Base-by-base conservation (phyloP, 2,888 invertebrate genomes). In the Conistra vaccinii region DNA sequence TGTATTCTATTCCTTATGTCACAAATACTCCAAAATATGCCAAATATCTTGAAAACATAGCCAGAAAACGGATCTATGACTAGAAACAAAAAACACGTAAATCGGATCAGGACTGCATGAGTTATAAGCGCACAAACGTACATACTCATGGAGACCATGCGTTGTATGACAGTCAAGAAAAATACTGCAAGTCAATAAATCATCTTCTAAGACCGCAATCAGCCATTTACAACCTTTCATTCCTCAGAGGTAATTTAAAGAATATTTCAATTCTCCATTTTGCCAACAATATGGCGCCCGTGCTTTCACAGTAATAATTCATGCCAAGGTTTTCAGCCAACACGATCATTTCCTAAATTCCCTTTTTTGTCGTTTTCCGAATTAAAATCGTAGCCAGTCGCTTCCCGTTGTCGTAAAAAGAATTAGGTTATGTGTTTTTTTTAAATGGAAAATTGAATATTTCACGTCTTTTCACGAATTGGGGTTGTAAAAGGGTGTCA, bases 341-440 rank as follows among this genome's bases (percentile, higher is more conserved):
- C 88, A 81, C 74, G 76, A 86, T 85, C 79, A 86, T 86, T 87
- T 88, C 86, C 87, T 73, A 72, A 78, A 80, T 83, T 75, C 75
- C 61, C 78, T 69, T 88, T 86, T 86, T 75, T 80, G 78, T 75
- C 87, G n/a, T 35, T 69, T 78, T 76, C 66, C 39, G 84, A 84
- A 88, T 88, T 85, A 88, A 88, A 87, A 88, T 80, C 67, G 73
- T 71, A 81, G 35, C 60, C 65, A 72, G 68, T 78, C 79, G 73
- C 55, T 74, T 81, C 66, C 70, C 2, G 29, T 45, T 74, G 72
- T 76, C 67, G 45, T 85, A 76, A 76, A 84, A 78, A 70, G 72
- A 58, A 63, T 67, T 71, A 14, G 58, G 53, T 72, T 66, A 48
- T 55, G 9, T 61, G 51, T 73, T 78, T 77, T 78, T 73, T 51